Base-by-base conservation (phyloP, 2,888 invertebrate species). In the Cremastinae sp. region DNA sequence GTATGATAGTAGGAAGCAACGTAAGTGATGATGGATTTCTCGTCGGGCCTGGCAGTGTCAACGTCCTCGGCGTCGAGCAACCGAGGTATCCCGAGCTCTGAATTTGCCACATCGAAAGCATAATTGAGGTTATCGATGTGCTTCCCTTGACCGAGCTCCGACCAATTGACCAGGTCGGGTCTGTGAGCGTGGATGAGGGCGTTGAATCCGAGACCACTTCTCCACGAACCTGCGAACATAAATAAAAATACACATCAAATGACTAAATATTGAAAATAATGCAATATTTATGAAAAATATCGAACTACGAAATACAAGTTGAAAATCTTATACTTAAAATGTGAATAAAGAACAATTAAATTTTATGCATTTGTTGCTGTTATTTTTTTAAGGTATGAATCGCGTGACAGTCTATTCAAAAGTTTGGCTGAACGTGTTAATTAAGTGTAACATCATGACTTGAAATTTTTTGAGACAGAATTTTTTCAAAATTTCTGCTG, bases 1-100 rank as follows among this genome's bases (percentile, higher is more conserved):
- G 98, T 98, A 91, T 99, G 99, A 91, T 99, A 99, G 91, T 98
- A 99, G 12, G 98, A 97, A 0, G 99, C 98, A 41, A 99, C 98
- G 89, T 99, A 99, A 18, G 99, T 99, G 92, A 99, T 96, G 88
- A 99, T 97, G 36, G 98, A 98, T 91, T 98, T 99, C 91, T 99
- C 99, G 89, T 99, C 99, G 0, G 98, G 98, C 53, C 97, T 93
- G 65, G 92, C 94, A 0, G 96, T 97, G 91, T 99, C 98, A 81
- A 99, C 96, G 90, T 99, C 98, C 92, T 98, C 98, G 75, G 98
- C 98, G 89, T 98, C 98, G 61, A 99, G 92, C 70, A 99, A 93
- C 79, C 94, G 93, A 12, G 98, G 96, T 79, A 99, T 98, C 56
- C 98, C 98, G 82, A 99, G 93, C 84, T 98, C 95, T 65, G 94